A percentile compares a stretch with the other conserved stretches of the same genome.
Evolutionary conservation across 2,888 invertebrate genomes (phyloP).

Genomic region (Hemithea aestivaria): DNA sequence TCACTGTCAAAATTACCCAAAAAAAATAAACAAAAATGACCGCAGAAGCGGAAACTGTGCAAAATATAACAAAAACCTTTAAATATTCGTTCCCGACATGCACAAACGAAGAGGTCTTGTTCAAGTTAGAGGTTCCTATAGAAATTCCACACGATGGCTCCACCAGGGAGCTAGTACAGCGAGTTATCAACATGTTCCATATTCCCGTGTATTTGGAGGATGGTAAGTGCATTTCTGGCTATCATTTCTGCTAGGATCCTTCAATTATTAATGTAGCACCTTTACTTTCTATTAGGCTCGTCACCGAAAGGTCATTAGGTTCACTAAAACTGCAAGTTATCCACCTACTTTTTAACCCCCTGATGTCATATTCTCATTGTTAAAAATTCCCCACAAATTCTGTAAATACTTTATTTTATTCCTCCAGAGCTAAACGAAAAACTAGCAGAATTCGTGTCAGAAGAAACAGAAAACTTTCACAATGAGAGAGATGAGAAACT

Average conservation of each 20-base stretch:
- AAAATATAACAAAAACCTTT: conserved; percentile 56
- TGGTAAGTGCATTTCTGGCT: conserved; percentile 54
- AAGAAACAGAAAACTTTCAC: conserved; percentile 83
- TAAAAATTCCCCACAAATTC: too few relatives aligned
- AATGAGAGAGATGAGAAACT: conserved; percentile 82
- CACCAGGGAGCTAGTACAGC: conserved; percentile 81
- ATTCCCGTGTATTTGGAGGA: conserved; percentile 84
- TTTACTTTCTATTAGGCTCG: not conserved
- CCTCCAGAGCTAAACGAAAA: conserved; percentile 78
- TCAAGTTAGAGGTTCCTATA: conserved; percentile 80
- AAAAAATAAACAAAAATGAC: conserved; percentile 52
- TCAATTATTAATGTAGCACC: not conserved
- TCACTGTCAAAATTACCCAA: too few relatives aligned
- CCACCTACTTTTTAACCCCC: conserved; percentile 11
- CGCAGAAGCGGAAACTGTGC: conserved; percentile 47
- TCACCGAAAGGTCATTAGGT: too few relatives aligned
- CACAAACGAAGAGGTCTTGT: conserved; percentile 72
- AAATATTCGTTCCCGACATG: conserved; percentile 79
- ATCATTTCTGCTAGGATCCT: not conserved
- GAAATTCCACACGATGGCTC: conserved; percentile 80
- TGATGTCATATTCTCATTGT: too few relatives aligned
- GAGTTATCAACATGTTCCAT: conserved; percentile 83
- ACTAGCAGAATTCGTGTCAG: conserved; percentile 81
- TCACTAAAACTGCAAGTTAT: not conserved
- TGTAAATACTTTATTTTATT: conserved; percentile 1